A percentile compares a stretch with the other conserved stretches of the same genome.
These are phyloP conservation scores for Helogale parvula DNA, from an alignment of 2,113 vertebrate genomes.

Conservation along the genomic window DNA sequence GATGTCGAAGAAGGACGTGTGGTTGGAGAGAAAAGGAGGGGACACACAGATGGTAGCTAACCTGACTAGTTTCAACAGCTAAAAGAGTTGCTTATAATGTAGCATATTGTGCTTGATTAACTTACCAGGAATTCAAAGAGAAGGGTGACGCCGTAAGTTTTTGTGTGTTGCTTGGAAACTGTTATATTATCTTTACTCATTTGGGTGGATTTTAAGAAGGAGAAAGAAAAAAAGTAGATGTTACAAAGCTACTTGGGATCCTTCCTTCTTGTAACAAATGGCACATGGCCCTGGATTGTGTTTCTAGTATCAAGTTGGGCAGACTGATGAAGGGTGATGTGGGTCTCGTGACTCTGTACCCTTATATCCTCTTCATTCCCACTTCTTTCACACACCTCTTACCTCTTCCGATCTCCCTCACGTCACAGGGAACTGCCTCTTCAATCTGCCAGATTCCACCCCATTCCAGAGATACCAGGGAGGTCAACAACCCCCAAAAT, in stretches of 20 bases:
- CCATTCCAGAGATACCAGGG: neutral
- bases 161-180: neutral
- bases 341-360: neutral
- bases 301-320: neutral
- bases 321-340: neutral
- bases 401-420: neutral
- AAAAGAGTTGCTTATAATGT: neutral
- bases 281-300: fast-evolving
- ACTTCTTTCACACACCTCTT: neutral
- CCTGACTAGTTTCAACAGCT: neutral
- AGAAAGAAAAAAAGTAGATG: neutral
- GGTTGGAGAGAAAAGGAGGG: neutral
- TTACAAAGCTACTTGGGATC: neutral
- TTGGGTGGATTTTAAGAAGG: neutral
- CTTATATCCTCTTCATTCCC: too few species aligned
- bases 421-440: neutral
- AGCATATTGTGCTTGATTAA: neutral
- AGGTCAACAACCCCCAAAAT: neutral
- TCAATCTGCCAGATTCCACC: neutral
- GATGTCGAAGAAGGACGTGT: neutral
- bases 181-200: neutral
- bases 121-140: neutral
- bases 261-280: neutral
- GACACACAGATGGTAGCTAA: neutral
- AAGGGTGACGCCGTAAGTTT: neutral